Evolutionary conservation across 1,140 invertebrate species (phyloP), one percentile per base, ranked within the genome.

Genomic region (Dufourea novaeangliae): DNA sequence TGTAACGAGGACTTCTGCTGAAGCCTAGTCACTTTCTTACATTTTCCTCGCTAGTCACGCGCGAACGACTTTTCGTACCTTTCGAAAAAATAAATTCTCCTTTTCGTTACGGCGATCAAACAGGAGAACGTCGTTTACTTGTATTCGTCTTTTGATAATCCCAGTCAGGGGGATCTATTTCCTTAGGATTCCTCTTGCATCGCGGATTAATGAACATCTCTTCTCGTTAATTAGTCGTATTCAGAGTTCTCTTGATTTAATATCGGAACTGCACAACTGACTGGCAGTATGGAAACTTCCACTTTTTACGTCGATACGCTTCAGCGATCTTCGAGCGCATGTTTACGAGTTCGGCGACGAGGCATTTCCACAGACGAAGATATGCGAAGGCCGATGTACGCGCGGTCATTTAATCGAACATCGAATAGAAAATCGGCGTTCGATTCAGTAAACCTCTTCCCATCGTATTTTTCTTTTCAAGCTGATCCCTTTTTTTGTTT

Each of bases 1-100:
- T 82, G 68, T 82, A 78, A 83, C 74, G 61, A 82, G 80, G 67
- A 77, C 79, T 59, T 52, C 50, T 57, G 68, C 44, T 54, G 62
- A 37, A 14, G 34, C 17, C 10, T 17, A 11, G 20, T 10, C 27
- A 57, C 6, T 0, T 0, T 20, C 34, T 22, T 1, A 14, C 17
- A 0, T 34, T 50, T 63, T 27, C 41, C n/a, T 63, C 17, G 6
- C 7, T 62, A 7, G 44, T 1, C n/a, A 34, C 39, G 56, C 56
- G 29, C 59, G 25, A 12, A 7, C 52, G 34, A 46, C 8, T 32
- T 12, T 39, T 50, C 11, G 29, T 37, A 34, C 1, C 32, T 50
- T 41, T 54, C 14, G 17, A 37, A 3, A n/a, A n/a, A n/a, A n/a
- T n/a, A 50, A 17, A 63, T 27, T 63, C 12, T 73, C 17, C 25